Evolutionary conservation across 2,888 invertebrate species (phyloP), one percentile per base, ranked within the genome.

Genomic region (Campopleginae sp.): DNA sequence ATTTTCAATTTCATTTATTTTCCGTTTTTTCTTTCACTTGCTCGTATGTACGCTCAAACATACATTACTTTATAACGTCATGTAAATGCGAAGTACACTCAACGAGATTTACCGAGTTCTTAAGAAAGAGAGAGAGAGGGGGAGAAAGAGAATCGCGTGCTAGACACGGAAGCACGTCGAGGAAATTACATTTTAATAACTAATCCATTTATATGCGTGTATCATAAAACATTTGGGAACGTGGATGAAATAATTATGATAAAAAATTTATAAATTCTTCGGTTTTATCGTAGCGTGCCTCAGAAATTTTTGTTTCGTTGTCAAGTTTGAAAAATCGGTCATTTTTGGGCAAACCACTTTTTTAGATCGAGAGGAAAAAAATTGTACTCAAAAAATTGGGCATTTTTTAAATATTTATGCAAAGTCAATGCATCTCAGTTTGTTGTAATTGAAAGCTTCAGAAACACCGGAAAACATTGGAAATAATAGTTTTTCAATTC

Each of bases 1-100:
- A 77, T 81, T 84, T 84, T 78, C 84, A 74, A 84, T 84, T 81
- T 81, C 68, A 78, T 81, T 84, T 84, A 72, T 77, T 58, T 84
- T n/a, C n/a, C n/a, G n/a, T n/a, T 72, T 76, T 72, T 80, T 80
- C 6, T 77, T 70, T 44, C 3, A 51, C 6, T 19, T 4, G 42
- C 23, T 58, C 44, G 7, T 70, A 19, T 19, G 33, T 14, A 19
- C 38, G 1, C 54, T 3, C 72, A 42, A 17, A 44, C 33, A 14
- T 27, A 48, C 19, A 33, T 27, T 27, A 27, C 58, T 19, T 27
- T 63, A 42, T 17, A 48, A 63, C 58, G n/a, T 38, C 46, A 76
- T 54, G 72, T 80, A 80, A 77, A 74, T 42, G 80, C 23, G 51
- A 17, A 23, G 17, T 70, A 48, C 63, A 54, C 77, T 70, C 42